Evolutionary conservation across 2,797 vertebrate species (phyloP).

Genomic region (Pipistrellus pipistrellus): DNA sequence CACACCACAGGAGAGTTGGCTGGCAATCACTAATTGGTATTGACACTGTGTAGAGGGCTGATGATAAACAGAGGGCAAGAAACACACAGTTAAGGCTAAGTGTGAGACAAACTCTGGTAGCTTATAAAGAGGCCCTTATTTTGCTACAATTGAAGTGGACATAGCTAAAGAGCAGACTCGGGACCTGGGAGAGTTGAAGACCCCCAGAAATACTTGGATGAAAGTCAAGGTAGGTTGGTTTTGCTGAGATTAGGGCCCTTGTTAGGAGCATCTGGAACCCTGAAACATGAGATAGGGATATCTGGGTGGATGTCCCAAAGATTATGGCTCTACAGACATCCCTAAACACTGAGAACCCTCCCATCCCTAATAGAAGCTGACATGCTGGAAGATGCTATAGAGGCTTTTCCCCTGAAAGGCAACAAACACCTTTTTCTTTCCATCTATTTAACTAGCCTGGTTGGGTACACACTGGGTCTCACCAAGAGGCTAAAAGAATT

Average conservation of each 20-base stretch:
- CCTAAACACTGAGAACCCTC: not conserved
- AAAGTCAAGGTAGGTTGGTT: not conserved
- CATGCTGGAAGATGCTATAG: not conserved
- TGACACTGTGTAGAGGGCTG: not conserved
- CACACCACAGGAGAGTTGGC: not conserved
- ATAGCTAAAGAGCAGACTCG: not conserved
- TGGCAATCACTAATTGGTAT: not conserved
- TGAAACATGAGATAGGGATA: not conserved
- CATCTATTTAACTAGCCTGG: not conserved
- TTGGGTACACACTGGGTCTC: not conserved
- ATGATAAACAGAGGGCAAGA: not conserved
- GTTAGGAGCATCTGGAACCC: not conserved
- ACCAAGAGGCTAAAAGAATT: constrained; percentile 16
- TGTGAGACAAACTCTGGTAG: not conserved
- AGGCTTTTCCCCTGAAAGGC: not conserved
- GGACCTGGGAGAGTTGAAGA: not conserved
- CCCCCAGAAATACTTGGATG: not conserved
- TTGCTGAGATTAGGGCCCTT: not conserved
- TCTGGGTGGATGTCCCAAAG: not conserved
- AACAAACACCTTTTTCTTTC: not conserved
- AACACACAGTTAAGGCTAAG: not conserved
- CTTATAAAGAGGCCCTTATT: not conserved
- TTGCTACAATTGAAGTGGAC: not conserved
- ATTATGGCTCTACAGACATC: not conserved
- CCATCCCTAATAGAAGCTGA: not conserved